Conservation (phyloP, 2,888 invertebrate genomes). For the Schrankia costaestrigalis region DNA sequence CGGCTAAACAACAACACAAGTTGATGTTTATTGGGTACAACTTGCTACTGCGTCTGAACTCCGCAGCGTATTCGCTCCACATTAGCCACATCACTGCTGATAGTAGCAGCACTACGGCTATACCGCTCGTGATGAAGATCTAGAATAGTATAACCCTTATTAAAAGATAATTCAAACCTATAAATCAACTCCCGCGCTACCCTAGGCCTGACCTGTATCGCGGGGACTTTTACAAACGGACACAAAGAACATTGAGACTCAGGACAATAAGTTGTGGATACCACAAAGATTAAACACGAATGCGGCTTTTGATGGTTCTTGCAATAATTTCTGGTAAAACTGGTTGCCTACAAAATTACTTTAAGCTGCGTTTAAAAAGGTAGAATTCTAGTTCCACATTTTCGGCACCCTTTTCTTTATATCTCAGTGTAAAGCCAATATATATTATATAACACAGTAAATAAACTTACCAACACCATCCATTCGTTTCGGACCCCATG, state of each 20-base stretch:
- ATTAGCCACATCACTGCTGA: slow-evolving; percentile 62
- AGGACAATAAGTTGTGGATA: no score
- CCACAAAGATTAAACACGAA: no score
- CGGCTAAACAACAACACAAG: slow-evolving; percentile 80
- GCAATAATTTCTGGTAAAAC: no score
- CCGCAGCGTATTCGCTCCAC: slow-evolving; percentile 61
- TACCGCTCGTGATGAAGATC: slow-evolving; percentile 67
- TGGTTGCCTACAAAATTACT: no score
- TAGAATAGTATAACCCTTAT: slow-evolving; percentile 17
- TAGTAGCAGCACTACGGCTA: slow-evolving; percentile 52
- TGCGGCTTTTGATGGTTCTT: no score
- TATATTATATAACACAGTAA: not conserved
- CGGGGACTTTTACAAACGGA: no score
- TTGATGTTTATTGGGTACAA: slow-evolving; percentile 82
- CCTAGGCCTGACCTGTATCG: no score
- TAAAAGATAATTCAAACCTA: not conserved
- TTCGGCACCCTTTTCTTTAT: no score
- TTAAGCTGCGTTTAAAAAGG: no score
- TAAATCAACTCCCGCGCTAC: not conserved
- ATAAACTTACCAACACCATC: slow-evolving; percentile 67
- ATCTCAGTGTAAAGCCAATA: no score
- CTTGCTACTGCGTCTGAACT: slow-evolving; percentile 70
- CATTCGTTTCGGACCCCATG: slow-evolving; percentile 71
- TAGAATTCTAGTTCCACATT: no score
- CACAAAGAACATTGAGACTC: no score